Evolutionary conservation across 2,888 invertebrate genomes (phyloP).

Genomic region (Callosobruchus maculatus): DNA sequence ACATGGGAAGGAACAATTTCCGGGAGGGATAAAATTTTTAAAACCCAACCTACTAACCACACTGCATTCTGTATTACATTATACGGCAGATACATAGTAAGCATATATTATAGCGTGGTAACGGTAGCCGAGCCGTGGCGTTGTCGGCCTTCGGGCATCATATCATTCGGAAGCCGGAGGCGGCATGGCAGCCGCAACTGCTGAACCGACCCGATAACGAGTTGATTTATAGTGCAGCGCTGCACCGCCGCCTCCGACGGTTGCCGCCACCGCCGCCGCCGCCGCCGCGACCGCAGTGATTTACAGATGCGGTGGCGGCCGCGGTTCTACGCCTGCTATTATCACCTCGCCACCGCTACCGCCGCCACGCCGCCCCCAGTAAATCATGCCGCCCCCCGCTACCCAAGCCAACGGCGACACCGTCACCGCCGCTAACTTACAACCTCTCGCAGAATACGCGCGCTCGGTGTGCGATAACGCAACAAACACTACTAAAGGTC

Average conservation of each 20-base stretch:
- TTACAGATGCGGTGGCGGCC: background rate
- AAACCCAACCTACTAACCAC: no score
- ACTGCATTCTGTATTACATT: no score
- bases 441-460: background rate
- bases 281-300: background rate
- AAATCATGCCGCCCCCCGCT: background rate
- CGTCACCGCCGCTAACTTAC: background rate
- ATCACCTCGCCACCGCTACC: background rate
- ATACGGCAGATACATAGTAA: background rate
- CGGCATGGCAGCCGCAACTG: background rate
- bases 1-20: no score
- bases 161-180: background rate
- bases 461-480: background rate
- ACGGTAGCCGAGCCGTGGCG: no score
- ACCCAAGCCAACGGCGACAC: no score
- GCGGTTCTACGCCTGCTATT: background rate
- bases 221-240: background rate
- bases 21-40: no score
- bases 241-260: background rate
- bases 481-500: no score
- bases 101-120: background rate
- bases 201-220: background rate
- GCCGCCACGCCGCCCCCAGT: background rate
- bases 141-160: background rate
- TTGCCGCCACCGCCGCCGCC: background rate